Percentiles rank a stretch among this genome's conserved stretches.
Evolutionary conservation across 1,140 invertebrate genomes (phyloP).

Genomic region (Panulirus ornatus): DNA sequence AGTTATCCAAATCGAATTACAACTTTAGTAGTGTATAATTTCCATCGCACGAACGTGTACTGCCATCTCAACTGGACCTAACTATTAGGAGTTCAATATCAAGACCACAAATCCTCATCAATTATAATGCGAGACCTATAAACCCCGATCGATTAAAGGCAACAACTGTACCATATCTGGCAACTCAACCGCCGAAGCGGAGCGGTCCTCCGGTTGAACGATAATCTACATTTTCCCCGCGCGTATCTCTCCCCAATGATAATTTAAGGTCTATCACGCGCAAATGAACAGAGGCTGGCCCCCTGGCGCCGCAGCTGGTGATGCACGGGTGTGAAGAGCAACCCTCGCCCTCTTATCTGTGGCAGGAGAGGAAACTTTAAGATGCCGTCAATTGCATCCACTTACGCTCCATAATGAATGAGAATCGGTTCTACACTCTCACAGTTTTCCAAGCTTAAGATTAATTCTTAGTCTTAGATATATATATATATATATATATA

Average conservation of each 20-base stretch:
- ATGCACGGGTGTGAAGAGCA: background rate
- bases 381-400: background rate
- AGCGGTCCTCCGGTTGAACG: too few species aligned
- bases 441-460: too few species aligned
- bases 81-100: background rate
- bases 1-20: conserved; percentile 13
- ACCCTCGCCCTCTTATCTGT: background rate
- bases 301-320: background rate
- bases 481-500: too few species aligned
- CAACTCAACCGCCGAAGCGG: background rate
- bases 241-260: background rate
- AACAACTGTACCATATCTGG: background rate
- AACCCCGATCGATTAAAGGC: conserved; percentile 6
- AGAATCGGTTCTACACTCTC: too few species aligned
- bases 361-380: background rate
- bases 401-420: too few species aligned
- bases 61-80: background rate
- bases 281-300: background rate
- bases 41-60: background rate
- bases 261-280: conserved; percentile 7
- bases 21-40: conserved; percentile 30
- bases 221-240: background rate
- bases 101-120: background rate
- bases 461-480: too few species aligned
- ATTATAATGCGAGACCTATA: background rate